Percentiles rank a stretch among this genome's conserved stretches.
phyloP scores from a whole-genome alignment of 2,888 invertebrate species.

The Molorchus minor region DNA sequence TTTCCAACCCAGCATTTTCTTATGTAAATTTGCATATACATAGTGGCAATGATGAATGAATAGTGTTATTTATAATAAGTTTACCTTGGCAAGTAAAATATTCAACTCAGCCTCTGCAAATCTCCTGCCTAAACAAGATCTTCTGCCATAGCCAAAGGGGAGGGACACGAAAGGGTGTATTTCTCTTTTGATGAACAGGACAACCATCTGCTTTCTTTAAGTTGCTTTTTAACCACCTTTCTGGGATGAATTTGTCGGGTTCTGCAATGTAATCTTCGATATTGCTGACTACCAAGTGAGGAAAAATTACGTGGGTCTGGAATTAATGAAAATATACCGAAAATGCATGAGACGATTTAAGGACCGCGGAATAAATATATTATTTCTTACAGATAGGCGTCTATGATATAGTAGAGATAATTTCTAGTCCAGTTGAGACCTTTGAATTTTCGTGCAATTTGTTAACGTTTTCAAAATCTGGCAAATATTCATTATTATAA shows the following conservation, averaged over 20 bases:
- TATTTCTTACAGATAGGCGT: no score
- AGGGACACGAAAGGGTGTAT: conserved; percentile 79
- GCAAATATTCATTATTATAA: no score
- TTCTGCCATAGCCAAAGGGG: conserved; percentile 79
- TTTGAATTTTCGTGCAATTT: no score
- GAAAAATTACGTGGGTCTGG: conserved; percentile 82
- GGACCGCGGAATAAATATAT: no score
- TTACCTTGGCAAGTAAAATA: conserved; percentile 77
- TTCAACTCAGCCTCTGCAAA: conserved; percentile 85
- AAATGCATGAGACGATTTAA: not conserved
- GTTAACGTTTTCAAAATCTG: no score
- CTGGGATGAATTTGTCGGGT: conserved; percentile 76
- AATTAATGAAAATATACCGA: conserved; percentile 46
- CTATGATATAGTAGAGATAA: no score
- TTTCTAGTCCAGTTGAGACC: no score
- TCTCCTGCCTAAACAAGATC: conserved; percentile 81
- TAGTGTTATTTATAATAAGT: no score
- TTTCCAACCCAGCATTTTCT: no score
- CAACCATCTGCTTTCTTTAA: conserved; percentile 41
- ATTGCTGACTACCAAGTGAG: conserved; percentile 80
- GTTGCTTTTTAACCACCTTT: conserved; percentile 76
- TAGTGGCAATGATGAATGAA: no score
- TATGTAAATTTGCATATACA: no score
- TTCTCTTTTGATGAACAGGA: conserved; percentile 63
- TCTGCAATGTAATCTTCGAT: conserved; percentile 76